These are phyloP conservation scores for Hylaeus volcanicus DNA, from an alignment of 1,140 invertebrate genomes.

Conservation along the genomic window DNA sequence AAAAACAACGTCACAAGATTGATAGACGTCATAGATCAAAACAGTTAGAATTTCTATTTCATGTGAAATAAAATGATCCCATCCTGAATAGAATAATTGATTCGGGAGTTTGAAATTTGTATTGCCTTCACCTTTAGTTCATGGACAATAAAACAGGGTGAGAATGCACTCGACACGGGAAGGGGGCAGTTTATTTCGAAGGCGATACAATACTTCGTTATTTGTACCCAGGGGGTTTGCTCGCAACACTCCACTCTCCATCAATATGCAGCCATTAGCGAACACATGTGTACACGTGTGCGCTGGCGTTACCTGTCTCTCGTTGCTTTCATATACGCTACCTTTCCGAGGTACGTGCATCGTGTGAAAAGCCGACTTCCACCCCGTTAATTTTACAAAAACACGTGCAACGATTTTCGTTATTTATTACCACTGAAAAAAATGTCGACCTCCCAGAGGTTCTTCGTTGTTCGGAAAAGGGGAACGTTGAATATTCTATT, in stretches of 20 bases:
- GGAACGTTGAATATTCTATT: no score
- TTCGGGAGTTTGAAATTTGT: no score
- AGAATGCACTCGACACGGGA: not conserved
- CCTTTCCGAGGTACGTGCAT: conserved; percentile 36
- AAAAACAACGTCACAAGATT: no score
- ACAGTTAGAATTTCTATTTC: no score
- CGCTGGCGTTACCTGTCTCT: conserved; percentile 36
- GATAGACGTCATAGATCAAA: no score
- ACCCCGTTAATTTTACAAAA: not conserved
- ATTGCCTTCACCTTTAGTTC: not conserved
- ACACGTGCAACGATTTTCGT: not conserved
- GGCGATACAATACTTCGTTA: conserved; percentile 58
- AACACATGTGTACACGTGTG: conserved; percentile 55
- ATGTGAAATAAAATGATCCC: no score
- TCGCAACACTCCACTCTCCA: conserved; percentile 14
- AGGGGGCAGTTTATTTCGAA: conserved; percentile 28
- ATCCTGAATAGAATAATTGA: no score
- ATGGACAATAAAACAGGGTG: not conserved
- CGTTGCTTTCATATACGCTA: conserved; percentile 2
- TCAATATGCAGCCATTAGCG: conserved; percentile 58
- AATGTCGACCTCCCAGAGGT: no score
- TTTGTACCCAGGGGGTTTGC: conserved; percentile 48
- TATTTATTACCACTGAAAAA: not conserved
- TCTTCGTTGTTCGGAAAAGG: no score
- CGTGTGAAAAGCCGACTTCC: conserved; percentile 24